A percentile compares a stretch with the other conserved stretches of the same genome.
Evolutionary conservation across 2,797 vertebrate genomes (phyloP).

Genomic region (Astyanax mexicanus): DNA sequence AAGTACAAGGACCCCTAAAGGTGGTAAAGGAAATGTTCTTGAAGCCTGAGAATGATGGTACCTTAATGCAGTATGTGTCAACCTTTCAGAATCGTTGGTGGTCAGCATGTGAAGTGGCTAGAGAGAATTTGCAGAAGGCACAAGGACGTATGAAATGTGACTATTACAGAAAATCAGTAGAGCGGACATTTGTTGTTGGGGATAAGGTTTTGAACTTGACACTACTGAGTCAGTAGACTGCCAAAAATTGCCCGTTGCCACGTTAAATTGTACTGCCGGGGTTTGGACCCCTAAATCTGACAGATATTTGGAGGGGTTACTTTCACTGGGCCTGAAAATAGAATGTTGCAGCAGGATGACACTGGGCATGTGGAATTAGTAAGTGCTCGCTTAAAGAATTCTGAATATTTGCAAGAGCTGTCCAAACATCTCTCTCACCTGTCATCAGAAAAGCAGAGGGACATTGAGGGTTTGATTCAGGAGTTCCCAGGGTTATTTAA

Average conservation of each 20-base stretch:
- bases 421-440: background rate
- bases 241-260: too few relatives aligned
- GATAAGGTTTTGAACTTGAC: conserved; percentile 1
- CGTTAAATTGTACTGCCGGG: too few relatives aligned
- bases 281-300: background rate
- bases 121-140: background rate
- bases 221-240: background rate
- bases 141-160: background rate
- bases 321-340: background rate
- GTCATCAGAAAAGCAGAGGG: background rate
- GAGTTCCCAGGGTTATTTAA: background rate
- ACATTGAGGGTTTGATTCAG: background rate
- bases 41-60: background rate
- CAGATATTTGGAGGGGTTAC: background rate
- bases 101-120: background rate
- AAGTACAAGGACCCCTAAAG: conserved; percentile 9
- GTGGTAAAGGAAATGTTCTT: background rate
- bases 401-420: background rate
- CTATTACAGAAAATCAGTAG: background rate
- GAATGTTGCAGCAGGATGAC: background rate
- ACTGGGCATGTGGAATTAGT: background rate
- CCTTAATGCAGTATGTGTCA: conserved; percentile 6
- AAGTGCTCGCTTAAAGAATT: background rate
- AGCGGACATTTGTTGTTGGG: background rate
- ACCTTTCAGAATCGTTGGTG: background rate